phyloP scores from a whole-genome alignment of 1,140 invertebrate species.

The Brachionus paranguensis region DNA sequence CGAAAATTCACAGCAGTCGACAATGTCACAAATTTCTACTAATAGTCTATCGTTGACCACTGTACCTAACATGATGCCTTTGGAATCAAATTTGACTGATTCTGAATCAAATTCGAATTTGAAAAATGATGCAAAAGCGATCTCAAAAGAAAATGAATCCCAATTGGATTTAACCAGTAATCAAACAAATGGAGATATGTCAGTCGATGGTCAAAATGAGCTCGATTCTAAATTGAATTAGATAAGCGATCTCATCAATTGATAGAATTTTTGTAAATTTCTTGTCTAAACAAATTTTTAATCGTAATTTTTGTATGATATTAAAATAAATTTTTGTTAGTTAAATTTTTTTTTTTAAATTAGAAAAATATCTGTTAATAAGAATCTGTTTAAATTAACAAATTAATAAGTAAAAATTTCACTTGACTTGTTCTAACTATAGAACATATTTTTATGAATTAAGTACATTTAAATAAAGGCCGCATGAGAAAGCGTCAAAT shows the following conservation, averaged over 20 bases:
- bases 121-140: neutral
- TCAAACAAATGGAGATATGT: neutral
- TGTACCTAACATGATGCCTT: conserved; percentile 5
- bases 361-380: too few species aligned
- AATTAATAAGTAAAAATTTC: too few species aligned
- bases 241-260: neutral
- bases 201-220: conserved; percentile 14
- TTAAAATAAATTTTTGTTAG: too few species aligned
- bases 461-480: too few species aligned
- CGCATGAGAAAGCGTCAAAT: too few species aligned
- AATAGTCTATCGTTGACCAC: conserved; percentile 19
- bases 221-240: neutral
- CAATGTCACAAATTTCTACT: conserved; percentile 5
- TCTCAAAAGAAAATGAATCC: neutral
- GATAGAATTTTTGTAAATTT: neutral
- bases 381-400: too few species aligned
- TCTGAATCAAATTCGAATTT: neutral
- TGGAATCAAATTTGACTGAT: neutral
- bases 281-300: neutral
- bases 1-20: conserved; percentile 33
- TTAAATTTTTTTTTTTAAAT: too few species aligned
- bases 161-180: neutral
- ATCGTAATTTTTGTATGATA: neutral
- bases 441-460: too few species aligned
- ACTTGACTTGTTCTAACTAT: too few species aligned